These are phyloP conservation scores for Epinephelus lanceolatus DNA, from an alignment of 2,113 vertebrate genomes.

Conservation along the genomic window DNA sequence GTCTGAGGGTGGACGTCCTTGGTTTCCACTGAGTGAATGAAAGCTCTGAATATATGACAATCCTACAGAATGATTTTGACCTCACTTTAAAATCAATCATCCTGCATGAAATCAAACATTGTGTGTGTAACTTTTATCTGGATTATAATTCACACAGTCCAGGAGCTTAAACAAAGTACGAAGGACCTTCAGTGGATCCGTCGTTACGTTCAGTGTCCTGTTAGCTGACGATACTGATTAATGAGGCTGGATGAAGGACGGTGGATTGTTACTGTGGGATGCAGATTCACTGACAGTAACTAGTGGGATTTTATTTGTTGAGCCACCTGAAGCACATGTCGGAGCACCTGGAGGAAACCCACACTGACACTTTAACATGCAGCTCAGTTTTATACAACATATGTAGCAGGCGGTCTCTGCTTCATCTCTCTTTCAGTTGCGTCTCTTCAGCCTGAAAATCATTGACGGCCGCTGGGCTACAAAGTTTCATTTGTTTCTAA, in stretches of 20 bases:
- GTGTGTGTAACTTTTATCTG: background rate
- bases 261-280: background rate
- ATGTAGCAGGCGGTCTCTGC: too few species aligned
- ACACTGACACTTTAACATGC: too few species aligned
- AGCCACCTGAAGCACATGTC: background rate
- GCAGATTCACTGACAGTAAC: background rate
- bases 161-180: background rate
- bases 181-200: background rate
- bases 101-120: conserved; percentile 19
- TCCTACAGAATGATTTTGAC: conserved; percentile 32
- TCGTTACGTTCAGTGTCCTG: background rate
- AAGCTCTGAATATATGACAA: conserved; percentile 29
- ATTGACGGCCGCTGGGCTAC: too few species aligned
- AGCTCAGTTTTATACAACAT: too few species aligned
- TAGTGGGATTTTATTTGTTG: too few species aligned
- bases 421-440: too few species aligned
- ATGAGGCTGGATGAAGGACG: background rate
- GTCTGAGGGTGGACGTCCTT: conserved; percentile 42
- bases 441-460: too few species aligned
- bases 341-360: too few species aligned
- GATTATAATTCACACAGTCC: background rate
- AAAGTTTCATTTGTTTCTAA: too few species aligned
- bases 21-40: conserved; percentile 26
- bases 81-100: conserved; percentile 45
- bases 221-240: background rate